Base-by-base conservation (phyloP, 2,797 vertebrate species). In the Pseudochaenichthys georgianus region DNA sequence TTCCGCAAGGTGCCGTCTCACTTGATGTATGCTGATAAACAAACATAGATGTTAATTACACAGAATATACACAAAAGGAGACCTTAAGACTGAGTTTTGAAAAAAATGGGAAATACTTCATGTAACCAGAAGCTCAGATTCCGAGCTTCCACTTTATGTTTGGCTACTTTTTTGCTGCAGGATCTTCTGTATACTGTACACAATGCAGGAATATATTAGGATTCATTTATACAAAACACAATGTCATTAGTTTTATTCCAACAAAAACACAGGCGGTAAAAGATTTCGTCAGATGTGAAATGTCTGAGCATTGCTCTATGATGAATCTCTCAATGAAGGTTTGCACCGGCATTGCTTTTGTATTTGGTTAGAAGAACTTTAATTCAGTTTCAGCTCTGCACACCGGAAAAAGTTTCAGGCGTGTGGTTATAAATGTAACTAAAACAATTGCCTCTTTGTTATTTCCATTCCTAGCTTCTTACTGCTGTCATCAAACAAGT, bases 121-220 rank as follows among this genome's bases (percentile, higher is more conserved):
- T 64, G 45, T 82, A 42, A 86, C 48, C 45, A 84, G 23, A 28
- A 28, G 64, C 52, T 66, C 82, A 47, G 55, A 54, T 31, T 64
- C 48, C 43, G 73, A 88, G 75, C 64, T 71, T 81, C 61, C 45
- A 57, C 61, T 68, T 48, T 42, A 64, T 80, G 70, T 64, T 70
- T 78, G 85, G 89, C 88, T 83, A 75, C 73, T 84, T 75, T 87
- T 81, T 84, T 76, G 76, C 83, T 81, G 80, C 76, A 61, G 73
- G 59, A 57, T 65, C 83, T 84, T 84, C 72, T 84, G 67, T 77
- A 81, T 86, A 83, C 75, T 86, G 78, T 88, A 87, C 79, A 91
- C 77, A 86, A 74, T 57, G 80, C 76, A 81, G 78, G 78, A 85
- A 96, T 95, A 95, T 95, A 95, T 95, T 95, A 95, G 83, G 69